Evolutionary conservation across 2,888 invertebrate species (phyloP).

Genomic region (Parthenolecanium corni): DNA sequence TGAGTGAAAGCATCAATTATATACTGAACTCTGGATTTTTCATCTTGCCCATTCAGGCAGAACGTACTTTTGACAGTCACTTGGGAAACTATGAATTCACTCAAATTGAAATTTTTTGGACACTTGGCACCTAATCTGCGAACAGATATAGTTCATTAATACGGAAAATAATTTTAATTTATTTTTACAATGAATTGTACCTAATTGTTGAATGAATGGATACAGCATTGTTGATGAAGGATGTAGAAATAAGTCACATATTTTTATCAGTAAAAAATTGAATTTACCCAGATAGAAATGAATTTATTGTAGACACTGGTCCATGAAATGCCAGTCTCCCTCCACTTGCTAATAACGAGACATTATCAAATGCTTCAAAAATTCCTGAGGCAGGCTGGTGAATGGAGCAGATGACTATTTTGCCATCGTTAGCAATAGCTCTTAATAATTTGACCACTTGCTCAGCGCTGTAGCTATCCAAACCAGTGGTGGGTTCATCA

Average conservation of each 20-base stretch:
- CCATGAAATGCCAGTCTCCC: conserved; percentile 31
- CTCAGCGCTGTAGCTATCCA: conserved; percentile 80
- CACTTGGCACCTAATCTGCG: conserved; percentile 51
- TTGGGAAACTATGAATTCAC: conserved; percentile 66
- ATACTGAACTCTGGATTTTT: not conserved
- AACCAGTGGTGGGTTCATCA: conserved; percentile 86
- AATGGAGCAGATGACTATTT: conserved; percentile 31
- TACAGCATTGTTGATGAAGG: too few species aligned
- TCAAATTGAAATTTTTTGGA: conserved; percentile 71
- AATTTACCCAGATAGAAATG: too few species aligned
- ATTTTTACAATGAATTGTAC: too few species aligned
- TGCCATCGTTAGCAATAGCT: conserved; percentile 42
- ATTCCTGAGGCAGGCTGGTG: conserved; percentile 32
- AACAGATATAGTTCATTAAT: too few species aligned
- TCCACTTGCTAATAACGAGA: conserved; percentile 21
- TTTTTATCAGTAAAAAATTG: too few species aligned
- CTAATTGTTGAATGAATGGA: too few species aligned
- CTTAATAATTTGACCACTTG: conserved; percentile 61
- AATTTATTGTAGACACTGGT: not conserved
- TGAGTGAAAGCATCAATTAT: not conserved
- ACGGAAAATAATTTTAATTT: too few species aligned
- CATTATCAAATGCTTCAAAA: conserved; percentile 30
- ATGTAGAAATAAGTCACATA: too few species aligned
- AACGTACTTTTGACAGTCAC: conserved; percentile 38
- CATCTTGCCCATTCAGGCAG: too few species aligned